These are phyloP conservation scores for Prionailurus bengalensis DNA, from an alignment of 2,113 vertebrate genomes.

Conservation along the genomic window DNA sequence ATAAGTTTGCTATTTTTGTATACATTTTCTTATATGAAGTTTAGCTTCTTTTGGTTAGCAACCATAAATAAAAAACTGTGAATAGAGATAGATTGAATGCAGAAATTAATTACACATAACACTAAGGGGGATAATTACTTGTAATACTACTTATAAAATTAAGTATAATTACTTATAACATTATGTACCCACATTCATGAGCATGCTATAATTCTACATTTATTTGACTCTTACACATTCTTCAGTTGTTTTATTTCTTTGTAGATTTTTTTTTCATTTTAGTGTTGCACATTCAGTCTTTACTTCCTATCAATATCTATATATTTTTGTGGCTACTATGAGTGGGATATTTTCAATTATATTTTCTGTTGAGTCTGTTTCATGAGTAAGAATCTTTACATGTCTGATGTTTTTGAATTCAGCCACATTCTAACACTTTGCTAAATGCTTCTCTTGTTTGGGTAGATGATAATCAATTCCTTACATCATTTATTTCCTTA, in stretches of 20 bases:
- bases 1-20: not conserved
- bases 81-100: not conserved
- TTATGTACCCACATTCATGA: not conserved
- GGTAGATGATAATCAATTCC: not conserved
- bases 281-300: not conserved
- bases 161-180: not conserved
- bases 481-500: not conserved
- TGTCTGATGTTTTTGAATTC: not conserved
- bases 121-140: not conserved
- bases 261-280: not conserved
- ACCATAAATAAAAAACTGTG: not conserved
- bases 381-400: not conserved
- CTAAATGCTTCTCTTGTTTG: not conserved
- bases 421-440: not conserved
- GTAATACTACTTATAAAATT: not conserved
- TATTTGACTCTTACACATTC: not conserved
- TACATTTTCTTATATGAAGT: not conserved
- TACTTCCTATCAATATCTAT: not conserved
- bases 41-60: not conserved
- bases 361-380: not conserved
- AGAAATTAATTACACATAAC: not conserved
- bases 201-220: not conserved
- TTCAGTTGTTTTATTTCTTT: not conserved
- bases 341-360: not conserved
- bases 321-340: not conserved